Evolutionary conservation across 30 jellyfish, hydroid and myxozoan species (phyloP).

Genomic region (Aurelia coerulea): DNA sequence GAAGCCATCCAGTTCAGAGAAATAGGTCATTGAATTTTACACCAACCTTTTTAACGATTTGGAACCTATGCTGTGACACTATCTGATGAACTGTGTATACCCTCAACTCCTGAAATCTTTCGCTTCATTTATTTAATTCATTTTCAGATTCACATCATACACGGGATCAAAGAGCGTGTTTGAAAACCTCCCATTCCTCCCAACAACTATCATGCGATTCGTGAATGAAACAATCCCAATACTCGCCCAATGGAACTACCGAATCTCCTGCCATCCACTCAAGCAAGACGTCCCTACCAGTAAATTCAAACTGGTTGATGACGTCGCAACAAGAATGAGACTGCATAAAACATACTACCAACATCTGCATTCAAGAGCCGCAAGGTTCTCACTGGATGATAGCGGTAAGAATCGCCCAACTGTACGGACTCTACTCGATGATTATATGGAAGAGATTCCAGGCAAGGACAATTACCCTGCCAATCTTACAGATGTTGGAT

Average conservation of each 20-base stretch:
- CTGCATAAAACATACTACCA: constrained; percentile 45
- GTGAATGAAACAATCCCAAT: constrained; percentile 76
- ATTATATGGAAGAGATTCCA: constrained; percentile 93
- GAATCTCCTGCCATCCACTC: constrained; percentile 84
- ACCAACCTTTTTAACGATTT: too few relatives aligned
- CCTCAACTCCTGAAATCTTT: too few relatives aligned
- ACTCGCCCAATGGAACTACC: constrained; percentile 96
- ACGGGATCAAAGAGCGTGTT: constrained; percentile 82
- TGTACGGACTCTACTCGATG: constrained; percentile 60
- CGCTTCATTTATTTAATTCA: not conserved
- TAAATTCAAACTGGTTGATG: constrained; percentile 77
- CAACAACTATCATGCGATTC: constrained; percentile 89
- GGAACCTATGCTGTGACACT: too few relatives aligned
- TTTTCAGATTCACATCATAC: constrained; percentile 72
- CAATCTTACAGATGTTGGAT: constrained; percentile 62
- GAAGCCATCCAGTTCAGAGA: too few relatives aligned
- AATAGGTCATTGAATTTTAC: too few relatives aligned
- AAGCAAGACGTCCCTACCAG: constrained; percentile 73
- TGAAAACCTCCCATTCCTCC: constrained; percentile 89
- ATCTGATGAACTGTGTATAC: too few relatives aligned
- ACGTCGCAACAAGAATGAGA: constrained; percentile 82
- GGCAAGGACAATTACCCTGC: constrained; percentile 92
- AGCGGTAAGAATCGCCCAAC: constrained; percentile 52
- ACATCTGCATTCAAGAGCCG: constrained; percentile 74
- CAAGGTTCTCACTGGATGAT: constrained; percentile 79